Evolutionary conservation across 2,888 invertebrate genomes (phyloP), one percentile per base, ranked within the genome.

Genomic region (Noctua fimbriata): DNA sequence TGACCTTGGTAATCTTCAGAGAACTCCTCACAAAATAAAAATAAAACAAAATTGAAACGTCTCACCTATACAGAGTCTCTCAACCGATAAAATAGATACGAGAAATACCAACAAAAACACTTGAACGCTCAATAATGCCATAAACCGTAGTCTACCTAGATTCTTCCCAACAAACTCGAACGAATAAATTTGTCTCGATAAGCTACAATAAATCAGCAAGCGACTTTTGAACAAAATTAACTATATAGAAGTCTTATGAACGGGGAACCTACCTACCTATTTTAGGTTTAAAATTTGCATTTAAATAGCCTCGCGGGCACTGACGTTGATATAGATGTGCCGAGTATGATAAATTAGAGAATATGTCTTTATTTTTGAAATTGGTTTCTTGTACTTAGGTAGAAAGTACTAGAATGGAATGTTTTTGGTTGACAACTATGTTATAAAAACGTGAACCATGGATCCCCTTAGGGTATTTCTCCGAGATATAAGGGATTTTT

Each of bases 101-200:
- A 60, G 7, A 60, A 60, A 32, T 6, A 49, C 14, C 14, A 44
- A 71, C 32, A 32, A 41, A 52, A 60, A 18, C 18, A 28, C 24
- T 71, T 75, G 32, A 78, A 73, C 66, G 21, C 55, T 55, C 73
- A 73, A 72, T 76, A 78, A 47, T n/a, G 16, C 24, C 36, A 2
- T 63, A 79, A 87, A 76, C 78, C 67, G 32, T 60, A 76, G 82
- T 49, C 69, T 66, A 69, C 24, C 66, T 67, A 90, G 89, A 90
- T 90, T 84, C 85, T 91, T 92, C 92, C 92, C 85, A 86, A 86
- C 88, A 75, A 89, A 91, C 84, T 92, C 88, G 81, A 85, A 74
- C 89, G 91, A 92, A 93, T 92, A 93, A 93, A 94, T 93, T 94
- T 92, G 93, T 93, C 91, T 81, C 90, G 92, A 94, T 94, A 94